phyloP scores from a whole-genome alignment of 2,888 invertebrate genomes.

The Lasius fuliginosus region DNA sequence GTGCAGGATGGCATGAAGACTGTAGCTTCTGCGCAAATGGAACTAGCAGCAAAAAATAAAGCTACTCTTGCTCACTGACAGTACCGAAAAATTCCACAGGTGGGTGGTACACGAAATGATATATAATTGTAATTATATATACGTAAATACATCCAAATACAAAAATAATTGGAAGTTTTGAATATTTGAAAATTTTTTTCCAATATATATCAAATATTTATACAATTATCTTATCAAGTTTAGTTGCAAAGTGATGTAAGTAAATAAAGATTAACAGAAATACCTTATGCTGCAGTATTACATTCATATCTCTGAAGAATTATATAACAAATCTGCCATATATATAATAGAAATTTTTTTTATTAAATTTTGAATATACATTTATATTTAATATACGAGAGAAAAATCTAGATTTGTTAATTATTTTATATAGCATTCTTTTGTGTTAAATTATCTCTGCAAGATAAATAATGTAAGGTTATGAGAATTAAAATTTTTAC shows the following conservation, averaged over 20 bases:
- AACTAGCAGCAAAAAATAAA: slow-evolving; percentile 86
- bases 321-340: neutral
- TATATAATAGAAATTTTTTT: slow-evolving; percentile 16
- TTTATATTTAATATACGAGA: slow-evolving; percentile 16
- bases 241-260: neutral
- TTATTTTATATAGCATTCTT: neutral
- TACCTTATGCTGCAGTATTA: slow-evolving; percentile 16
- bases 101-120: neutral
- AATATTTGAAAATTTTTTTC: neutral
- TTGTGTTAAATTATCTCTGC: neutral
- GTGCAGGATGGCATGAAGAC: slow-evolving; percentile 94
- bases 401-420: neutral
- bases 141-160: slow-evolving; percentile 50
- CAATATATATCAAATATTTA: neutral
- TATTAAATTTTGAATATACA: neutral
- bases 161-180: slow-evolving; percentile 9
- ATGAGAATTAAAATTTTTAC: neutral
- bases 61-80: slow-evolving; percentile 79
- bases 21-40: slow-evolving; percentile 91
- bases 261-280: neutral
- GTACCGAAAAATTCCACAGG: slow-evolving; percentile 40
- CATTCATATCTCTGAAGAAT: neutral
- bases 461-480: slow-evolving; percentile 12
- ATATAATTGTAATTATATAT: slow-evolving; percentile 19
- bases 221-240: neutral